phyloP scores from a whole-genome alignment of 2,888 invertebrate genomes.

The Phragmatobia fuliginosa region DNA sequence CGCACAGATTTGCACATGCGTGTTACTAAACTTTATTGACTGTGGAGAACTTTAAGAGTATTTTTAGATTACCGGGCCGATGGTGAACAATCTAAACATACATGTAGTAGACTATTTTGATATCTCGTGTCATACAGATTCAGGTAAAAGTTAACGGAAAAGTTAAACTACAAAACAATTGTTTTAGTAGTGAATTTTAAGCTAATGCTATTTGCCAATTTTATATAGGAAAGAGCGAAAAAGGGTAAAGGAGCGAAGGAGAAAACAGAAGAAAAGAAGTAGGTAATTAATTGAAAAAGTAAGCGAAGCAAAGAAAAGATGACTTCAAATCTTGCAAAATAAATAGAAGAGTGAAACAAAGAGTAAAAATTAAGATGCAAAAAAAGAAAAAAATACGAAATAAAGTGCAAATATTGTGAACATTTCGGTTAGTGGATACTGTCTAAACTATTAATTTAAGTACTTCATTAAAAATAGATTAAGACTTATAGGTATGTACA shows the following conservation, averaged over 20 bases:
- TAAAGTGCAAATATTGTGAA: neutral
- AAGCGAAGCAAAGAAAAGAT: neutral
- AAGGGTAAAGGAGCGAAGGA: neutral
- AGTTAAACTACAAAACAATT: neutral
- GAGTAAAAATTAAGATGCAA: neutral
- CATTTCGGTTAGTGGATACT: no score
- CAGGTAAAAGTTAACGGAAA: neutral
- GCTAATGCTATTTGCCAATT: neutral
- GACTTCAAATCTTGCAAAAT: neutral
- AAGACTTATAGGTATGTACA: no score
- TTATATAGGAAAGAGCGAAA: neutral
- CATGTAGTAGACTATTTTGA: neutral
- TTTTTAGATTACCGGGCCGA: constrained; percentile 11
- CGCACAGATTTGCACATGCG: constrained; percentile 11
- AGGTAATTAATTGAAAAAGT: neutral
- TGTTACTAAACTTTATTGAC: constrained; percentile 17
- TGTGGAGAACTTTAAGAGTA: constrained; percentile 14
- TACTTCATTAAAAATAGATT: no score
- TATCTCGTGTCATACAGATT: neutral
- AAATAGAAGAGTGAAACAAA: neutral
- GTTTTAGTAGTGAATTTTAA: neutral
- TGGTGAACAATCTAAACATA: constrained; percentile 6
- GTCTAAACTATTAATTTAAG: no score
- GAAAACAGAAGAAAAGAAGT: neutral
- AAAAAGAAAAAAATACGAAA: neutral